Conservation (phyloP, 1,140 invertebrate genomes). For the Spodoptera litura region DNA sequence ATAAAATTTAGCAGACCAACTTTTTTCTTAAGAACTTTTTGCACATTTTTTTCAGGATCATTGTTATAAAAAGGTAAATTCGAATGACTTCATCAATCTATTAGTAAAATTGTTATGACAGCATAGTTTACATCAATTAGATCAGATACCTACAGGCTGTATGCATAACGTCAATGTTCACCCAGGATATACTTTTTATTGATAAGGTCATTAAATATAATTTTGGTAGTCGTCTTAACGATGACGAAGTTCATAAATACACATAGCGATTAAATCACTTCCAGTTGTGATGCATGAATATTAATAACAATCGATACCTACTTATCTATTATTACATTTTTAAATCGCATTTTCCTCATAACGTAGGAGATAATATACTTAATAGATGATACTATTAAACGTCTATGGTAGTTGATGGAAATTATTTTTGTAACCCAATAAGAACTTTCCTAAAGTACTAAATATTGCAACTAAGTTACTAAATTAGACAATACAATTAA, state of each 20-base stretch:
- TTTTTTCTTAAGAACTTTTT: background rate
- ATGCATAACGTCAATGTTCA: background rate
- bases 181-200: conserved; percentile 30
- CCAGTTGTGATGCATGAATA: background rate
- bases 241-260: background rate
- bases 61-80: background rate
- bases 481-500: no score
- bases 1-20: background rate
- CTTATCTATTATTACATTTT: background rate
- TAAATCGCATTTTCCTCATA: conserved; percentile 11
- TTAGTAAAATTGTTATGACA: conserved; percentile 24
- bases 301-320: background rate
- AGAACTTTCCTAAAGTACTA: no score
- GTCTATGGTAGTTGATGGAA: no score
- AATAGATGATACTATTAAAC: no score
- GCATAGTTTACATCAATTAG: conserved; percentile 21
- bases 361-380: no score
- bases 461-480: no score
- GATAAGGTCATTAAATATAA: conserved; percentile 13
- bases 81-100: conserved; percentile 21
- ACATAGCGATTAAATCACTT: conserved; percentile 20
- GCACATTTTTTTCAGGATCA: background rate
- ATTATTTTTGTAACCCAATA: no score
- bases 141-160: conserved; percentile 8
- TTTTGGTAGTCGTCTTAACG: conserved; percentile 4